Percentiles rank a stretch among this genome's conserved stretches.
These are phyloP conservation scores for Amblyopsis rosae DNA, from an alignment of 2,113 vertebrate genomes.

Conservation along the genomic window DNA sequence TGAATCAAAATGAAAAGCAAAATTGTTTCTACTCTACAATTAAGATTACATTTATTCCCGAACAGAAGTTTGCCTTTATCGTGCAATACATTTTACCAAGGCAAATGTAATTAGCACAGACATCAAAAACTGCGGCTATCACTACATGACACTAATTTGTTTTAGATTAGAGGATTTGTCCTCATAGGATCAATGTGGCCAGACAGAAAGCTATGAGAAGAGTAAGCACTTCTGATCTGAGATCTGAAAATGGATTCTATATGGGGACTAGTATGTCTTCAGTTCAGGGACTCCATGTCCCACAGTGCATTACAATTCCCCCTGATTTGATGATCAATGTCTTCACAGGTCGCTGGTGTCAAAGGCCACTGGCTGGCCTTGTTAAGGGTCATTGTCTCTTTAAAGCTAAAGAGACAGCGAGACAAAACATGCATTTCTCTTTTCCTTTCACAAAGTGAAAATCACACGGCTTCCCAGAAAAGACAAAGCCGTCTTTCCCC, in stretches of 20 bases:
- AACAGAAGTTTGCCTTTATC: conserved; percentile 45
- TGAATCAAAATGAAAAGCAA: conserved; percentile 38
- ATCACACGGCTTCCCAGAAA: conserved; percentile 32
- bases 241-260: not conserved
- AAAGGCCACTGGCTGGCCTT: conserved; percentile 57
- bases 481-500: conserved; percentile 60
- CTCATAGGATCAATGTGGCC: conserved; percentile 19
- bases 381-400: conserved; percentile 49
- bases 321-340: conserved; percentile 38
- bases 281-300: conserved; percentile 44
- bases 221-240: not conserved
- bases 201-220: conserved; percentile 6
- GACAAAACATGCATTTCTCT: conserved; percentile 57
- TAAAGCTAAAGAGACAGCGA: conserved; percentile 48
- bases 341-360: conserved; percentile 31
- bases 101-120: conserved; percentile 46
- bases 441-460: conserved; percentile 18
- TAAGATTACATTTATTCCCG: conserved; percentile 55
- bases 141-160: conserved; percentile 35
- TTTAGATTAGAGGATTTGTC: conserved; percentile 20
- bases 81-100: conserved; percentile 36
- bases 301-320: conserved; percentile 46
- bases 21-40: conserved; percentile 36
- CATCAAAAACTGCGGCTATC: conserved; percentile 32
- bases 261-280: not conserved